Conservation (phyloP, 2,888 invertebrate genomes). For the Epirrita christyi region DNA sequence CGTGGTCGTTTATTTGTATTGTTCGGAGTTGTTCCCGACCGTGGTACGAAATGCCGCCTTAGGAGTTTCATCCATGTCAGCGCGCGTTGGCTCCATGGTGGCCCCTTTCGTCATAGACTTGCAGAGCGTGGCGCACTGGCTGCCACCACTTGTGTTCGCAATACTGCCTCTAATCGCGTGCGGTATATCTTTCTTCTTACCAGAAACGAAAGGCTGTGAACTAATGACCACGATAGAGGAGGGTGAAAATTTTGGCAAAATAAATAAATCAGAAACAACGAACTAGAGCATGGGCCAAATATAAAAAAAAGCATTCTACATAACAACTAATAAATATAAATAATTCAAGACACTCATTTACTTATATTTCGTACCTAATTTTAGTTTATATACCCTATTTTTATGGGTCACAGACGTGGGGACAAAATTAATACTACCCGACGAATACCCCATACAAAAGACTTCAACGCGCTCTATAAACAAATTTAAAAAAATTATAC, state of each 20-base stretch:
- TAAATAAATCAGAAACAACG: constrained; percentile 14
- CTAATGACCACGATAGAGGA: constrained; percentile 93
- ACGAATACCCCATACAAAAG: too few species aligned
- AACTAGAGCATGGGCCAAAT: not conserved
- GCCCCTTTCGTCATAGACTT: constrained; percentile 92
- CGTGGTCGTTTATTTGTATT: constrained; percentile 93
- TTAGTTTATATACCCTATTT: too few species aligned
- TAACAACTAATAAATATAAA: too few species aligned
- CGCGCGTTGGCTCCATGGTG: constrained; percentile 93
- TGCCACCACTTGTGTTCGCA: constrained; percentile 90
- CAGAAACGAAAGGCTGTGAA: constrained; percentile 91
- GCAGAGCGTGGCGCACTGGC: constrained; percentile 76
- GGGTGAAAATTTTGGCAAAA: constrained; percentile 86
- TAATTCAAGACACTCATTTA: too few species aligned
- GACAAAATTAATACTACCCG: too few species aligned
- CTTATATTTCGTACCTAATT: too few species aligned
- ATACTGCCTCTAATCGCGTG: constrained; percentile 84
- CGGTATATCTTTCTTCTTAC: constrained; percentile 86
- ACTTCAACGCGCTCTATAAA: too few species aligned
- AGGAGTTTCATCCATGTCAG: constrained; percentile 95
- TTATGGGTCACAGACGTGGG: too few species aligned
- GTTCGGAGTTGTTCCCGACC: constrained; percentile 95
- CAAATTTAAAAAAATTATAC: too few species aligned
- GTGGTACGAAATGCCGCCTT: constrained; percentile 94
- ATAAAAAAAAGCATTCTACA: not conserved